Percentiles rank a stretch among this genome's conserved stretches.
Conservation (phyloP, 2,113 vertebrate genomes). For the Irena cyanogastra region DNA sequence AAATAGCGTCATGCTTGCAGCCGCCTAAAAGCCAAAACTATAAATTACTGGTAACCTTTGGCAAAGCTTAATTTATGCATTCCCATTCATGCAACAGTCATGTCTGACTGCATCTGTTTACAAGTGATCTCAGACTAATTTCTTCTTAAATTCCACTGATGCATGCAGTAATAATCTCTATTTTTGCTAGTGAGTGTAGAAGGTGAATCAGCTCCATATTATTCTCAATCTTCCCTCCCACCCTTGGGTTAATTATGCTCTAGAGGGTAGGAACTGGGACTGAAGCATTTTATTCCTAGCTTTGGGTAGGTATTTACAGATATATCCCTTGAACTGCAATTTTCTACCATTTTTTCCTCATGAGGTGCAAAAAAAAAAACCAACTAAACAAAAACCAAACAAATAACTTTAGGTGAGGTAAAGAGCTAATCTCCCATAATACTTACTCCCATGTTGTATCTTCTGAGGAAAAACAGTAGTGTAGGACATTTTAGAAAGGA, state of each 20-base stretch:
- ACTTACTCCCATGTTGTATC: background rate
- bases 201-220: constrained; percentile 19
- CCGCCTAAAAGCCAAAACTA: constrained; percentile 2
- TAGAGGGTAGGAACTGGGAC: background rate
- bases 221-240: background rate
- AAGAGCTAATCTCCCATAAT: background rate
- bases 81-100: background rate
- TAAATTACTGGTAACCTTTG: constrained; percentile 27
- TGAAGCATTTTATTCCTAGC: background rate
- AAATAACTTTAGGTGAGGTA: background rate
- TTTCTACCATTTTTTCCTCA: background rate
- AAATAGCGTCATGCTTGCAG: background rate
- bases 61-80: background rate
- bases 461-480: background rate
- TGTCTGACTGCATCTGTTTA: constrained; percentile 39
- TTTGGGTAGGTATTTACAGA: background rate
- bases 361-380: background rate
- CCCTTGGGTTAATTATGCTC: background rate
- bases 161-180: background rate
- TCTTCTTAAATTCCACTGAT: constrained; percentile 13
- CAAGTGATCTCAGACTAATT: background rate
- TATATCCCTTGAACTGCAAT: background rate
- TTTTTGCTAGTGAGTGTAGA: background rate
- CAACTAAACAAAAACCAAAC: background rate
- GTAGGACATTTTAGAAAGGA: background rate